Evolutionary conservation across 2,888 invertebrate genomes (phyloP).

Genomic region (Zaprionus obscuricornis): DNA sequence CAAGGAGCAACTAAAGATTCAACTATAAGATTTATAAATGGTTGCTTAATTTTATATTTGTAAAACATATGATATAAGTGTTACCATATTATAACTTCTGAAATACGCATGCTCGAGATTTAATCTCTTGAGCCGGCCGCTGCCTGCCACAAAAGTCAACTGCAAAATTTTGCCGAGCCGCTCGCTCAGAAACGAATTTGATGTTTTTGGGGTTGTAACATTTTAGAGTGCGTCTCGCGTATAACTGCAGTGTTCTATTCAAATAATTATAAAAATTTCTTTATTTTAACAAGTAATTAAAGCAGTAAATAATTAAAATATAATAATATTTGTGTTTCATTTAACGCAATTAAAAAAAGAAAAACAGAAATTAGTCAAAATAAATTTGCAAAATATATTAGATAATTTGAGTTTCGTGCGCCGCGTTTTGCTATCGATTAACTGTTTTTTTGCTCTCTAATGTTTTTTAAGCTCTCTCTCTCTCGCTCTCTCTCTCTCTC

Average conservation of each 20-base stretch:
- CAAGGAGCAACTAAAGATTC: not conserved
- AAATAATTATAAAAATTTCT: conserved; percentile 7
- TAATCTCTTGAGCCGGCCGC: conserved; percentile 49
- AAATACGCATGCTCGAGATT: conserved; percentile 51
- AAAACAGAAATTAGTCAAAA: too few species aligned
- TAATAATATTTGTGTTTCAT: too few species aligned
- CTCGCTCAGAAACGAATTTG: conserved; percentile 57
- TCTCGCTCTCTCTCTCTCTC: conserved; percentile 2
- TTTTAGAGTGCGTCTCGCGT: conserved; percentile 60
- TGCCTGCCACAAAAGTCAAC: conserved; percentile 31
- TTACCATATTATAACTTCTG: not conserved
- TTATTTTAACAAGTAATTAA: too few species aligned
- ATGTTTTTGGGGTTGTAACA: conserved; percentile 69
- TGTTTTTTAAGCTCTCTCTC: not conserved
- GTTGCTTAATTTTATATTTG: not conserved
- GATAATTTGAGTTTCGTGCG: not conserved
- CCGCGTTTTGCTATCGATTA: conserved; percentile 9
- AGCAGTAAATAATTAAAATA: too few species aligned
- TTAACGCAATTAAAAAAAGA: too few species aligned
- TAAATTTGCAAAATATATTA: conserved; percentile 22
- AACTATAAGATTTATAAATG: not conserved
- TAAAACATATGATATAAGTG: not conserved
- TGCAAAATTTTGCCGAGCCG: conserved; percentile 43
- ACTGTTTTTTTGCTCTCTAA: conserved; percentile 5
- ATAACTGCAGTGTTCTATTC: conserved; percentile 38